phyloP scores from a whole-genome alignment of 2,888 invertebrate species.

The Nemotelus pantherinus region DNA sequence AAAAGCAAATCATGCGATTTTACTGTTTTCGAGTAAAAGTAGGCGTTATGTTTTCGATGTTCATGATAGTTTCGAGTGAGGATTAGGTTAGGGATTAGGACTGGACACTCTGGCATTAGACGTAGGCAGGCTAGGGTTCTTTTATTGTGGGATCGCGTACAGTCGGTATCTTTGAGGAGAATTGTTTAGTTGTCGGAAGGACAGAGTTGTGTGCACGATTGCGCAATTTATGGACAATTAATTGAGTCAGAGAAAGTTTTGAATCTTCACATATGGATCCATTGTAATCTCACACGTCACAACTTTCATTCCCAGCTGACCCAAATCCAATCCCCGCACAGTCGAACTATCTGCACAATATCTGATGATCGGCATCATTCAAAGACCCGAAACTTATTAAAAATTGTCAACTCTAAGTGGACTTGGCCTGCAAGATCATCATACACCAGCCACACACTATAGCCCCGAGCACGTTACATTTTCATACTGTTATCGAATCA shows the following conservation, averaged over 20 bases:
- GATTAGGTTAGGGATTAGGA: slow-evolving; percentile 12
- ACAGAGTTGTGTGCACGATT: too few relatives aligned
- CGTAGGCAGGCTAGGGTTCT: background rate
- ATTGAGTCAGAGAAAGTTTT: too few relatives aligned
- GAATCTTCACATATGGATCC: too few relatives aligned
- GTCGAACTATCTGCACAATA: background rate
- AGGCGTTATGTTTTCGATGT: slow-evolving; percentile 45
- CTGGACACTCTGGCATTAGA: background rate
- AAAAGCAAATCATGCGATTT: slow-evolving; percentile 26
- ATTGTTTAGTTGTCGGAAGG: too few relatives aligned
- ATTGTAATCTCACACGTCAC: too few relatives aligned
- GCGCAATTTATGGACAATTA: too few relatives aligned
- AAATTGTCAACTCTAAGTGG: slow-evolving; percentile 30
- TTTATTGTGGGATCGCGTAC: too few relatives aligned
- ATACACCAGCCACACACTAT: background rate
- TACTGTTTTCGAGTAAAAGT: slow-evolving; percentile 36
- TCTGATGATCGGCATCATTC: slow-evolving; percentile 19
- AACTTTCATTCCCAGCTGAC: too few relatives aligned
- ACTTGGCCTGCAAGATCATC: background rate
- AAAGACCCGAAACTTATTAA: slow-evolving; percentile 27
- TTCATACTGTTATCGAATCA: slow-evolving; percentile 25
- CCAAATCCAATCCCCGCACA: too few relatives aligned
- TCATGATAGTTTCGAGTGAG: slow-evolving; percentile 32
- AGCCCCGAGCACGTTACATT: background rate
- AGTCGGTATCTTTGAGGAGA: too few relatives aligned